Conservation (phyloP, 1,140 invertebrate species). For the Odontomachus brunneus region DNA sequence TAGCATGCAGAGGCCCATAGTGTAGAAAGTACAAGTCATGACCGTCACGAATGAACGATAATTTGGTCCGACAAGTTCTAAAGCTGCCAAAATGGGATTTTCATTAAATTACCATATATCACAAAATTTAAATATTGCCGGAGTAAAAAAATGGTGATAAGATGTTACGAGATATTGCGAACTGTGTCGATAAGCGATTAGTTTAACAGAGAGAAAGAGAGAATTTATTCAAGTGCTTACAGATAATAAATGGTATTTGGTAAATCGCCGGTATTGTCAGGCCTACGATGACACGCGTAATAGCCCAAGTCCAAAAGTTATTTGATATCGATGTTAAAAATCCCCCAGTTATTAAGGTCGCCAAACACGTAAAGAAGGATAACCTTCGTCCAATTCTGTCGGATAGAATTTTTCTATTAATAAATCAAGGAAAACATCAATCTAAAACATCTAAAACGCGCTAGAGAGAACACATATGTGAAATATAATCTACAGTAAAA, state of each 20-base stretch:
- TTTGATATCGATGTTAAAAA: constrained; percentile 90
- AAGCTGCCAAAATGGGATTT: constrained; percentile 87
- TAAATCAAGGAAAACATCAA: too few relatives aligned
- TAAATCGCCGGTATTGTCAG: constrained; percentile 96
- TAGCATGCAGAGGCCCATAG: constrained; percentile 92
- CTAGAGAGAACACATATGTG: neutral
- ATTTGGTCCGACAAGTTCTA: constrained; percentile 95
- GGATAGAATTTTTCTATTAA: constrained; percentile 26
- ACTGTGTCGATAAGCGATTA: neutral
- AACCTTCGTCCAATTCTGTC: constrained; percentile 91
- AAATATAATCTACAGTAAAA: neutral
- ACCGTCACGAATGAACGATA: constrained; percentile 96
- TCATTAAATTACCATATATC: neutral
- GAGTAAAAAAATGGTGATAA: too few relatives aligned
- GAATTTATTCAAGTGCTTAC: constrained; percentile 86
- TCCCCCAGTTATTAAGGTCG: constrained; percentile 91
- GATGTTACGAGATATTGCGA: neutral
- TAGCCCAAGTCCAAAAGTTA: constrained; percentile 93
- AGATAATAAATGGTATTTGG: constrained; percentile 97
- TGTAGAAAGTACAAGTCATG: constrained; percentile 96
- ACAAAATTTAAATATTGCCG: too few relatives aligned
- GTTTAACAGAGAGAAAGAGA: neutral
- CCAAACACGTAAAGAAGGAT: constrained; percentile 93
- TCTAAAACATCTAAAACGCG: neutral
- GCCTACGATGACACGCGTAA: constrained; percentile 92